Base-by-base conservation (phyloP, 2,113 vertebrate species). In the Rana temporaria region DNA sequence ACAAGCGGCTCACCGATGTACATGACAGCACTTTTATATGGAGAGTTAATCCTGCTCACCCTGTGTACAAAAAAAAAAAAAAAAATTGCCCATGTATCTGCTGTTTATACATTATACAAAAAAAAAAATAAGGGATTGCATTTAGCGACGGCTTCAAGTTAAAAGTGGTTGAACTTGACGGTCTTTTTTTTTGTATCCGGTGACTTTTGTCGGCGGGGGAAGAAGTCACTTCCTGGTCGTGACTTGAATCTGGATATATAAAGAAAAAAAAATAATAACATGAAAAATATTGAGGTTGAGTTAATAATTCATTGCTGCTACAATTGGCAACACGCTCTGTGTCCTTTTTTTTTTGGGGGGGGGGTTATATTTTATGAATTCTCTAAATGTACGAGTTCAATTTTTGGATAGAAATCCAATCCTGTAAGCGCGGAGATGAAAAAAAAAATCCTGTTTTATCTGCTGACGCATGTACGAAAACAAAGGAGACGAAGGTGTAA, bases 21-120 rank as follows among this genome's bases (percentile, higher is more conserved):
- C 97, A 98, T 97, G 94, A 96, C 96, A 97, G 97, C 97, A 99
- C 97, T 99, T 99, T 99, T 96, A 97, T 99, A 99, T 96, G 96
- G 34, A 38, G 6, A 38, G 34, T 98, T 30, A 30, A 96, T 95
- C 96, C 97, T 98, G 95, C 95, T 97, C 97, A 95, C 96, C 53
- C 96, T 96, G 95, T 98, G 95, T 98, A 96, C 95, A 96, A 97
- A 30, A n/a, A n/a, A n/a, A n/a, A n/a, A n/a, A n/a, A n/a, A n/a
- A n/a, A n/a, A n/a, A 42, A 97, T 97, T 96, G 96, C 96, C 95
- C 96, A 96, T 91, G 91, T 55, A 90, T 96, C 96, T 98, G 95
- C 96, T 96, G 95, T 97, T 98, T 98, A 96, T 98, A 93, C 93
- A 77, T 76, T 22, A n/a, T 22, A 90, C 86, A 92, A 30, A 1